Conservation (phyloP, 2,797 vertebrate species). For the Sebastes nivosus region DNA sequence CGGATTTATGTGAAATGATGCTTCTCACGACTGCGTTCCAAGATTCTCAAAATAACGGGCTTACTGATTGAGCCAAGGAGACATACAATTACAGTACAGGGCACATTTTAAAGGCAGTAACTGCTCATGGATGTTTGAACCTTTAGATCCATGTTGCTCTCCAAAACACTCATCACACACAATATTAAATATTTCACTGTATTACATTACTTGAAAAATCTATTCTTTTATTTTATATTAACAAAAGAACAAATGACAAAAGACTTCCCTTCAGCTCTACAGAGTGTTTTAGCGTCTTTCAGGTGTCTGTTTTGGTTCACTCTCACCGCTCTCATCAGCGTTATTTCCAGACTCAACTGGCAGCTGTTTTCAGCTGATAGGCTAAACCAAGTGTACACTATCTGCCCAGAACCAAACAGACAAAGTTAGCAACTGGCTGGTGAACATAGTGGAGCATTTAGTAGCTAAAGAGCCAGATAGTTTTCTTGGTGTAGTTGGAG, state of each 20-base stretch:
- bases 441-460: not conserved
- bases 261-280: not conserved
- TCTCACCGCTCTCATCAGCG: not conserved
- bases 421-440: too few relatives aligned
- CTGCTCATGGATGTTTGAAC: not conserved
- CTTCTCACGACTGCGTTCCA: slow-evolving; percentile 17
- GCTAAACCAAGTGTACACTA: not conserved
- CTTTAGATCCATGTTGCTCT: not conserved
- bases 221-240: not conserved
- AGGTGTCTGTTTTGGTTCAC: not conserved
- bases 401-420: not conserved
- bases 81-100: not conserved
- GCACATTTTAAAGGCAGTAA: not conserved
- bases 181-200: too few relatives aligned
- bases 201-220: not conserved
- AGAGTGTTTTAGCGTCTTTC: not conserved
- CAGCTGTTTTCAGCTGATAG: not conserved
- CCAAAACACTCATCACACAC: not conserved
- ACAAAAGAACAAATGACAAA: not conserved
- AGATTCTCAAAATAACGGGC: slow-evolving; percentile 1
- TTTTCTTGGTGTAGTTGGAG: not conserved
- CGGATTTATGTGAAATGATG: not conserved
- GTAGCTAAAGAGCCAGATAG: not conserved
- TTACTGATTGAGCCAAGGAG: slow-evolving; percentile 34
- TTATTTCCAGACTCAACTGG: not conserved